phyloP scores from a whole-genome alignment of 2,797 vertebrate genomes.

The Linurgus olivaceus region DNA sequence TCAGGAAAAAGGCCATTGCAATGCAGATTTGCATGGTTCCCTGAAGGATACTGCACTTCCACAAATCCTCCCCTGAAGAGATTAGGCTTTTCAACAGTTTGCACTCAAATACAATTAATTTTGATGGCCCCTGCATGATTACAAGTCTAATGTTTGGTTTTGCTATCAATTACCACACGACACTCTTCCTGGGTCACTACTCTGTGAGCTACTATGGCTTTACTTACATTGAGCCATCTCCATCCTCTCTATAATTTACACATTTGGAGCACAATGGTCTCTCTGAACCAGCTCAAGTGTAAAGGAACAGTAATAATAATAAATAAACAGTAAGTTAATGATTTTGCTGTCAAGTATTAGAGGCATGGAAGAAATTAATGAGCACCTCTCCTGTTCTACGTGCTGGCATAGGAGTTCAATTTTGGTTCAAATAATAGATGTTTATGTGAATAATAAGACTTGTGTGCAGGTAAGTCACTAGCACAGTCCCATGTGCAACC shows the following conservation, averaged over 20 bases:
- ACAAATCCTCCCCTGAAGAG: constrained; percentile 16
- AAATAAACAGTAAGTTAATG: neutral
- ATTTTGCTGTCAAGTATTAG: neutral
- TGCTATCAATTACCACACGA: neutral
- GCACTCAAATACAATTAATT: constrained; percentile 45
- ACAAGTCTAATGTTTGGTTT: neutral
- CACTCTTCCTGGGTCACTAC: neutral
- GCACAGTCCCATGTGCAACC: neutral
- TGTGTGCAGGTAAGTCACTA: neutral
- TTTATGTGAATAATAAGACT: neutral
- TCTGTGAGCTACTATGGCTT: neutral
- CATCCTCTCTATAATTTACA: neutral
- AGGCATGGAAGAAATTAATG: neutral
- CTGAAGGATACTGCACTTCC: neutral
- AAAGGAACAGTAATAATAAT: neutral
- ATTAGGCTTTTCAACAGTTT: constrained; percentile 47
- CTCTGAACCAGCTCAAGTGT: neutral
- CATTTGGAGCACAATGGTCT: neutral
- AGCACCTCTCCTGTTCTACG: neutral
- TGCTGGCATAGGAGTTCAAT: neutral
- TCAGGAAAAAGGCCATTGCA: constrained; percentile 38
- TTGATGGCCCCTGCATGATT: neutral
- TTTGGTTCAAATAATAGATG: neutral
- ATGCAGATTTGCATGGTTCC: neutral
- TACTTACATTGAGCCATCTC: neutral